Evolutionary conservation across 2,797 vertebrate genomes (phyloP), one percentile per base, ranked within the genome.

Genomic region (Pangasius krempfi): DNA sequence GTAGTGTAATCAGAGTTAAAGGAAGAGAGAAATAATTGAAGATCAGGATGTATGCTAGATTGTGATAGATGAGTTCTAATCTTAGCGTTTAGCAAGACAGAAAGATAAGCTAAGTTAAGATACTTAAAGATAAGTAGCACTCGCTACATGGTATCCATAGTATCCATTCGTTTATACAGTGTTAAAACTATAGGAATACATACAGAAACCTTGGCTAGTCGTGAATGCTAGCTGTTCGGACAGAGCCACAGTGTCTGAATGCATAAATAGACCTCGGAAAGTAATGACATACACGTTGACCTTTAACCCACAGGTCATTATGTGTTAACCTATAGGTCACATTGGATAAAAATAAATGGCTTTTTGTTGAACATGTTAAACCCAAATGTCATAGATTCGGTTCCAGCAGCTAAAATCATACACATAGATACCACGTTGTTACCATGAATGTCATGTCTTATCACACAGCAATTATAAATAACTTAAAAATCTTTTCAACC

Each of bases 261-360:
- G 16, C 16, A 84, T 66, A 64, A 64, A 66, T 66, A 84, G 60
- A 83, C 37, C 33, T 47, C 33, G 30, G 75, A 58, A 8, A 12
- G 9, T 58, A 64, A 44, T 37, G 78, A 20, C 47, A 54, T 30
- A 33, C 76, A 60, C 22, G 20, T 60, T 82, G 33, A 84, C 60
- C 81, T 50, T 84, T 66, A 64, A 66, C 60, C 60, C 40, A 47
- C 60, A 30, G 25, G 81, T 64, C 80, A 62, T 27, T 47, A n/a
- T 27, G 58, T 16, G 9, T 27, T 2, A 64, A 84, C 40, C 81
- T 47, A 1, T 4, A 30, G 58, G 60, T 84, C 40, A 64, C 40
- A 5, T 5, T 0, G 37, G 40, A 18, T 64, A 47, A 62, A 64
- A 83, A 83, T 83, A 83, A 40, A 82, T 14, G 10, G 30, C 54